Evolutionary conservation across 2,888 invertebrate genomes (phyloP).

Genomic region (Phrixothrix hirtus): DNA sequence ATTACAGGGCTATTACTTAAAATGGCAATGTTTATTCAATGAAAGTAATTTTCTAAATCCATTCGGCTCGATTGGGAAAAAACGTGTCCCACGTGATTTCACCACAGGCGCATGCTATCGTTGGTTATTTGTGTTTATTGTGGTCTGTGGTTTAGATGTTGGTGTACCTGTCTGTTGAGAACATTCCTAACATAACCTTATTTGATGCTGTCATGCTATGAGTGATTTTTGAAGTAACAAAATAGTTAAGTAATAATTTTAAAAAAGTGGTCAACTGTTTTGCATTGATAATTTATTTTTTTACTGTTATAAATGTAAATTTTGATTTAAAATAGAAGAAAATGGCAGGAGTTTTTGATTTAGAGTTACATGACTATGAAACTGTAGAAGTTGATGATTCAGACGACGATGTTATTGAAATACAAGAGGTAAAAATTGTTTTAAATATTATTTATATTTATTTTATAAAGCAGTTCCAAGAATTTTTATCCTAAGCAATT

Average conservation of each 20-base stretch:
- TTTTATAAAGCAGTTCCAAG: no score
- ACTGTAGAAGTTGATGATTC: constrained; percentile 70
- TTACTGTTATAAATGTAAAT: constrained; percentile 19
- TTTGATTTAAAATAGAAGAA: constrained; percentile 30
- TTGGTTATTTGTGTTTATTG: no score
- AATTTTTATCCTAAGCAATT: no score
- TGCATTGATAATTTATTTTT: neutral
- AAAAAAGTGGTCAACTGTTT: neutral
- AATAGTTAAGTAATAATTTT: neutral
- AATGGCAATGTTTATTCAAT: no score
- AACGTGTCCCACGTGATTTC: no score
- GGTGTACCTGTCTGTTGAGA: neutral
- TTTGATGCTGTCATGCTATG: constrained; percentile 18
- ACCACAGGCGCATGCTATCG: no score
- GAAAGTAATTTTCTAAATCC: no score
- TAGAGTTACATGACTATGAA: constrained; percentile 79
- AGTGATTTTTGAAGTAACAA: constrained; percentile 12
- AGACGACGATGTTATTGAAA: constrained; percentile 87
- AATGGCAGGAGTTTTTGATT: constrained; percentile 91
- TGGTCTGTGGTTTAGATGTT: no score
- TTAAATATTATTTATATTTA: no score
- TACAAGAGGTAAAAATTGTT: constrained; percentile 74
- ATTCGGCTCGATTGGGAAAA: no score
- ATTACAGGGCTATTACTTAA: no score
- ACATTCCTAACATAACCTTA: constrained; percentile 15